Evolutionary conservation across 2,113 vertebrate species (phyloP).

Genomic region (Montifringilla adamsi): DNA sequence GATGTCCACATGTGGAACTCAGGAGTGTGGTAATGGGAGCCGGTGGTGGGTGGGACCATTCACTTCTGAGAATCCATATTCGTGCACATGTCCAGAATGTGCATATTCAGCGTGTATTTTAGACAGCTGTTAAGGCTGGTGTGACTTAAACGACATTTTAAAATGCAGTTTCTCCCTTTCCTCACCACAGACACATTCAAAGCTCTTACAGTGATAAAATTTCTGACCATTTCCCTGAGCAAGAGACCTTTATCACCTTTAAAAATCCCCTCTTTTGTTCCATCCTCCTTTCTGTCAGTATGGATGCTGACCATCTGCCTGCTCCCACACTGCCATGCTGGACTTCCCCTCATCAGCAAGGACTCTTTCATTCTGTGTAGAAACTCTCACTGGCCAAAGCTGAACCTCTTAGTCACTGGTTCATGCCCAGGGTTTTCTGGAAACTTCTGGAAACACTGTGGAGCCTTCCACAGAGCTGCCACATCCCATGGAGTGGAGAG

Average conservation of each 20-base stretch:
- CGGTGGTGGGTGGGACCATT: not conserved
- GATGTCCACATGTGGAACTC: not conserved
- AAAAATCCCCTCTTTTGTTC: not conserved
- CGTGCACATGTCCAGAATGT: not conserved
- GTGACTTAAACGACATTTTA: not conserved
- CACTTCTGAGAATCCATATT: not conserved
- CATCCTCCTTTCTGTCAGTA: not conserved
- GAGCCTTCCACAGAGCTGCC: not conserved
- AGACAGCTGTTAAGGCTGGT: not conserved
- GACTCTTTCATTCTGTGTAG: not conserved
- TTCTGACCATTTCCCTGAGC: not conserved
- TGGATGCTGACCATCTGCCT: accelerated
- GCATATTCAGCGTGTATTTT: not conserved
- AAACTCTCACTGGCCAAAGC: not conserved
- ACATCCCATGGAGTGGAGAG: not conserved
- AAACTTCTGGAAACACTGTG: not conserved
- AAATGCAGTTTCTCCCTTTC: not conserved
- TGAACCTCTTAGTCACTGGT: not conserved
- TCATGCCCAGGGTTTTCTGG: not conserved
- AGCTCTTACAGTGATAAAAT: not conserved
- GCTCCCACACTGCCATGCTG: not conserved
- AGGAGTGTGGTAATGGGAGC: accelerated
- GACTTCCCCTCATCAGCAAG: not conserved
- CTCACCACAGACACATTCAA: not conserved
- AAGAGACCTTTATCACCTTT: not conserved